Conservation (phyloP, 2,797 vertebrate species). For the Anguilla anguilla region DNA sequence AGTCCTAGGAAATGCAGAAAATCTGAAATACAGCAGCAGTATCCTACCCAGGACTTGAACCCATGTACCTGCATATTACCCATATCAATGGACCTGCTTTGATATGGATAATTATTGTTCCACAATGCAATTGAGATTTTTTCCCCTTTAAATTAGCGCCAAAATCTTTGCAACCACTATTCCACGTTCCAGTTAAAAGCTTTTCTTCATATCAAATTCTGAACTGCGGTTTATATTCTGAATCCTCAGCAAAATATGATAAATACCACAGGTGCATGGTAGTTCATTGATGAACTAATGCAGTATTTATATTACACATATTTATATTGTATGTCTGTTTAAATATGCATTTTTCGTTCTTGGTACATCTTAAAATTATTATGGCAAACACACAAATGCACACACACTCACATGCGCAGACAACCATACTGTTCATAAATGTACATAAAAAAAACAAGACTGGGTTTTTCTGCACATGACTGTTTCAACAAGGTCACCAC, state of each 20-base stretch:
- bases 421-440: not conserved
- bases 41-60: not conserved
- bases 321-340: not conserved
- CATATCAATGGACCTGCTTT: not conserved
- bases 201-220: not conserved
- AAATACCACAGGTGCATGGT: not conserved
- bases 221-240: not conserved
- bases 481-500: conserved; percentile 2
- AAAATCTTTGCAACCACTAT: not conserved
- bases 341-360: not conserved
- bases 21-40: no score
- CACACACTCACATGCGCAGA: not conserved
- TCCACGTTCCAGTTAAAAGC: not conserved
- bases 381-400: not conserved
- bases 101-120: not conserved
- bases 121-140: not conserved
- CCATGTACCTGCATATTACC: not conserved
- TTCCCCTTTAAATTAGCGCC: not conserved
- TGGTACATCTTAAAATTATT: not conserved
- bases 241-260: not conserved
- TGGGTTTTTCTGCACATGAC: not conserved
- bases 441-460: not conserved
- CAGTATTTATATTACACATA: not conserved
- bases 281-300: not conserved
- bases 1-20: no score